These are phyloP conservation scores for Pegea sp. DNA, from an alignment of 23 tunicate species.

Conservation along the genomic window DNA sequence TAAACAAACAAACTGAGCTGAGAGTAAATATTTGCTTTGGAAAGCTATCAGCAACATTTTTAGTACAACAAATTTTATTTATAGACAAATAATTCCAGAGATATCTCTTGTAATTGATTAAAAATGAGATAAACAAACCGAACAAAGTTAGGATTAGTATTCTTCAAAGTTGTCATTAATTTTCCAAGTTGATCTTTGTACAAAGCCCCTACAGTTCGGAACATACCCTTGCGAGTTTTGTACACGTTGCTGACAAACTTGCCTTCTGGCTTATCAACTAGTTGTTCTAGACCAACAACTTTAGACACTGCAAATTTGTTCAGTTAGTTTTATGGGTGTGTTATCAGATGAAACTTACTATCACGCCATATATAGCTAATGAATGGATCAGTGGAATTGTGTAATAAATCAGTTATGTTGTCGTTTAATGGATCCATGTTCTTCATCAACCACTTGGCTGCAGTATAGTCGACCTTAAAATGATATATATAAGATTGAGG, in stretches of 20 bases:
- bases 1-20: too few species aligned
- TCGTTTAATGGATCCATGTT: constrained; percentile 99
- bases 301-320: constrained; percentile 26
- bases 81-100: too few species aligned
- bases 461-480: constrained; percentile 79
- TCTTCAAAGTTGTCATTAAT: constrained; percentile 83
- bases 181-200: constrained; percentile 95
- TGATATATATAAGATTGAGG: too few species aligned
- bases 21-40: too few species aligned
- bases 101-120: constrained; percentile 1
- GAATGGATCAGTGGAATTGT: constrained; percentile 71
- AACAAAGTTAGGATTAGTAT: constrained; percentile 99
- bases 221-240: constrained; percentile 97
- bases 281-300: constrained; percentile 83
- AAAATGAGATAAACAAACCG: constrained; percentile 16
- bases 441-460: constrained; percentile 93
- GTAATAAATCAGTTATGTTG: constrained; percentile 84
- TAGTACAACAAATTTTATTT: too few species aligned
- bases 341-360: constrained; percentile 28
- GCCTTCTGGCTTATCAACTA: constrained; percentile 22
- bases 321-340: neutral
- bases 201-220: constrained; percentile 96
- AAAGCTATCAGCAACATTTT: too few species aligned
- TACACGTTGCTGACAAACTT: constrained; percentile 49
- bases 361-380: constrained; percentile 75